Percentiles rank a stretch among this genome's conserved stretches.
Evolutionary conservation across 1,140 invertebrate genomes (phyloP).

Genomic region (Drosophila nasuta): DNA sequence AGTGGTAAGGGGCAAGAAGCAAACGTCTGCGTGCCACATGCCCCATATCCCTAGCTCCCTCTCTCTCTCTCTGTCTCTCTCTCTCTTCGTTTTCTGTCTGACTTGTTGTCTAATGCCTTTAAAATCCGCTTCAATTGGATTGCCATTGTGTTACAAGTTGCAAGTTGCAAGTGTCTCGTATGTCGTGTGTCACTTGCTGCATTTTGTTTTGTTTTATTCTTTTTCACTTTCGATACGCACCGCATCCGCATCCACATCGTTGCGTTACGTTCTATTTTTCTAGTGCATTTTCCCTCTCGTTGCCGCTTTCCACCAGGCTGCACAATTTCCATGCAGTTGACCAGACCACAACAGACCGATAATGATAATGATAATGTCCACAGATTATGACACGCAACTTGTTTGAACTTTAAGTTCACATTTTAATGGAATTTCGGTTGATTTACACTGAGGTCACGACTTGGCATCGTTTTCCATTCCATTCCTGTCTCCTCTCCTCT

Average conservation of each 20-base stretch:
- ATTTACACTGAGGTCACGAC: constrained; percentile 72
- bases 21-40: constrained; percentile 23
- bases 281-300: constrained; percentile 5
- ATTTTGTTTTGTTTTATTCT: no score
- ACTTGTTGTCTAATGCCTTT: constrained; percentile 57
- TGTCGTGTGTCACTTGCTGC: constrained; percentile 54
- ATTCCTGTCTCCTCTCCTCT: constrained; percentile 12
- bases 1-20: background rate
- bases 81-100: background rate
- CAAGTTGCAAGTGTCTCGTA: constrained; percentile 39
- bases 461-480: constrained; percentile 67
- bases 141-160: constrained; percentile 51
- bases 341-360: constrained; percentile 33
- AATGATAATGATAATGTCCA: constrained; percentile 71
- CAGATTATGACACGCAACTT: constrained; percentile 77
- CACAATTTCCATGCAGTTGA: constrained; percentile 56
- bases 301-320: constrained; percentile 27
- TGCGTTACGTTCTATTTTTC: constrained; percentile 15
- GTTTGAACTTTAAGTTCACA: constrained; percentile 78
- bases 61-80: background rate
- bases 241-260: no score
- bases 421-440: constrained; percentile 82
- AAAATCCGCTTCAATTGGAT: constrained; percentile 83
- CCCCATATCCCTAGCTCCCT: constrained; percentile 32
- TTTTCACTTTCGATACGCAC: constrained; percentile 81